Conservation (phyloP, 1,140 invertebrate genomes). For the Diprion similis region DNA sequence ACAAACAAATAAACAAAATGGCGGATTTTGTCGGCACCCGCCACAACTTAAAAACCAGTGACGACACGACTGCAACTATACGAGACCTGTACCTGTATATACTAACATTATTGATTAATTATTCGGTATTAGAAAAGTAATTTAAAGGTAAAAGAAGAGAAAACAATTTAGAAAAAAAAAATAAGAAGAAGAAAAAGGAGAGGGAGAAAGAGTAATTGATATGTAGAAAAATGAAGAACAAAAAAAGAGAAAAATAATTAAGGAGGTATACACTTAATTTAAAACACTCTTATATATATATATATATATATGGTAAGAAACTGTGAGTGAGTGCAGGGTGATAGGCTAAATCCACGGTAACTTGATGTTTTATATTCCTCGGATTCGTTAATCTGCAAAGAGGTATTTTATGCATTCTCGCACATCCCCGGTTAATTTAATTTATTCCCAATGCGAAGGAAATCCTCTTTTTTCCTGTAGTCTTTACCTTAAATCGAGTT, state of each 20-base stretch:
- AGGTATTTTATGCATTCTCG: too few relatives aligned
- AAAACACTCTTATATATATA: too few relatives aligned
- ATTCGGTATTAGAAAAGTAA: slow-evolving; percentile 51
- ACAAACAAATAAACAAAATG: slow-evolving; percentile 32
- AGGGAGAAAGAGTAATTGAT: slow-evolving; percentile 23
- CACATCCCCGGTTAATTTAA: too few relatives aligned
- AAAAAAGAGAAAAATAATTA: slow-evolving; percentile 3
- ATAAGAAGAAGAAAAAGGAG: slow-evolving; percentile 11
- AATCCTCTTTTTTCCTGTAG: too few relatives aligned
- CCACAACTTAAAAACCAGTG: slow-evolving; percentile 51
- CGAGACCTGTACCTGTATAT: slow-evolving; percentile 65
- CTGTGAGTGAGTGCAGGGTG: too few relatives aligned
- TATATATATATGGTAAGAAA: too few relatives aligned
- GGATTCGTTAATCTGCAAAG: too few relatives aligned
- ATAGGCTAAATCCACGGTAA: too few relatives aligned
- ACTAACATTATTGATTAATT: slow-evolving; percentile 59
- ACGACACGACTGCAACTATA: slow-evolving; percentile 64
- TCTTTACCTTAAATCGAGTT: neutral
- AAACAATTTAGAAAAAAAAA: slow-evolving; percentile 26
- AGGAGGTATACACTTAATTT: too few relatives aligned
- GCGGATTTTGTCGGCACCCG: slow-evolving; percentile 60
- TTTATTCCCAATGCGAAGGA: too few relatives aligned
- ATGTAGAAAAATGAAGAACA: slow-evolving; percentile 9
- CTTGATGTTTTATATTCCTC: too few relatives aligned
- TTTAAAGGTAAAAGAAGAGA: slow-evolving; percentile 38